Percentiles rank a stretch among this genome's conserved stretches.
These are phyloP conservation scores for Hypomesus transpacificus DNA, from an alignment of 2,113 vertebrate species.

Conservation along the genomic window DNA sequence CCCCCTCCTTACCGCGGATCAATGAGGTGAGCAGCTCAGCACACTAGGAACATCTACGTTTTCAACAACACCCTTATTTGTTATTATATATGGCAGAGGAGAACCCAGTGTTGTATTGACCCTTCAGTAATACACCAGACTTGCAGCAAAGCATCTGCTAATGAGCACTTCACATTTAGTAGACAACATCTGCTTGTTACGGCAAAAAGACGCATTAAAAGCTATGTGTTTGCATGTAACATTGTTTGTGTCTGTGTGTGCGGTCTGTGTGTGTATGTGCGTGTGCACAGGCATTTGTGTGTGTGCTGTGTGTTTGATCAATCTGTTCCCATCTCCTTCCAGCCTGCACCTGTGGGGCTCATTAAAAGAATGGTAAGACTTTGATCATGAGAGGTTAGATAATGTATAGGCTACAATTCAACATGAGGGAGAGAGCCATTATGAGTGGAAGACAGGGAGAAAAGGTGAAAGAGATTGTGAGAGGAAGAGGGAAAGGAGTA, in stretches of 20 bases:
- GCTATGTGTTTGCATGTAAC: too few relatives aligned
- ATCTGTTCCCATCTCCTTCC: conserved; percentile 32
- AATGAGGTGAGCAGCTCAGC: neutral
- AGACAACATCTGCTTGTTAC: conserved; percentile 27
- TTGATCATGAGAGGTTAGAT: conserved; percentile 44
- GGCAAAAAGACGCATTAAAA: conserved; percentile 17
- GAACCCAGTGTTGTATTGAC: conserved; percentile 18
- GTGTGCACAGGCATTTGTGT: neutral
- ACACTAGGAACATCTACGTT: neutral
- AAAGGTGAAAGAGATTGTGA: neutral
- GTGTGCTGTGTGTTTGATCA: conserved; percentile 21
- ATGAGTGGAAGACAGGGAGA: neutral
- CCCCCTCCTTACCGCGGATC: neutral
- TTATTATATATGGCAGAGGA: conserved; percentile 5
- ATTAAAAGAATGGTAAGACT: conserved; percentile 54
- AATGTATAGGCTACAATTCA: conserved; percentile 27
- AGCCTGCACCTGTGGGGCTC: conserved; percentile 46
- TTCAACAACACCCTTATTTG: neutral
- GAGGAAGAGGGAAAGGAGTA: neutral
- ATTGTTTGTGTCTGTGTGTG: conserved; percentile 1
- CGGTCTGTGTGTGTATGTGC: conserved; percentile 2
- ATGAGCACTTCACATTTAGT: conserved; percentile 21
- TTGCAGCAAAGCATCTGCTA: conserved; percentile 24
- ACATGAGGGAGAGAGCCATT: conserved; percentile 10
- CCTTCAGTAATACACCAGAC: conserved; percentile 25